Evolutionary conservation across 2,888 invertebrate genomes (phyloP).

Genomic region (Caenorhabditis sp.): DNA sequence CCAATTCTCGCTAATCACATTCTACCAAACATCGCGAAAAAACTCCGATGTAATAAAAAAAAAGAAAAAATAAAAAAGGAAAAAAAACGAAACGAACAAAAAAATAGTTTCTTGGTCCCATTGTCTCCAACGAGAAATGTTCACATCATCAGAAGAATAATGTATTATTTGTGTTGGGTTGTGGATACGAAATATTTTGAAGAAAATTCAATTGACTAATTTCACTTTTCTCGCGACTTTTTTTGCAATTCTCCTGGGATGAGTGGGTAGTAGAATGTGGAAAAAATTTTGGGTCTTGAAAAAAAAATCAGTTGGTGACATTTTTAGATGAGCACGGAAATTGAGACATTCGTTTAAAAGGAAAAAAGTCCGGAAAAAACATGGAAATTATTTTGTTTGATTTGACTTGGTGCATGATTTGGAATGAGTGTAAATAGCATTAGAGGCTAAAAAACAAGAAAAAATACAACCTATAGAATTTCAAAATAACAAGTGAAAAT

Average conservation of each 20-base stretch:
- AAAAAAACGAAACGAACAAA: background rate
- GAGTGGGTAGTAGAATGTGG: background rate
- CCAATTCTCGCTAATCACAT: slow-evolving; percentile 10
- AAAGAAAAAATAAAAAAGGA: slow-evolving; percentile 4
- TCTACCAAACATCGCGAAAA: background rate
- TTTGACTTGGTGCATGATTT: too few species aligned
- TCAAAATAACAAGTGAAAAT: too few species aligned
- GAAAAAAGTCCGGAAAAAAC: background rate
- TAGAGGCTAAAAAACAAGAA: too few species aligned
- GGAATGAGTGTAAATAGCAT: too few species aligned
- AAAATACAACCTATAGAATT: background rate
- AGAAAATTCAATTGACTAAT: background rate
- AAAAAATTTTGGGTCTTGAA: background rate
- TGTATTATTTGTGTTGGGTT: background rate
- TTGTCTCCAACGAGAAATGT: background rate
- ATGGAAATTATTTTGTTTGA: background rate
- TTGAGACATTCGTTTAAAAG: background rate
- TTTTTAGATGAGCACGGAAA: background rate
- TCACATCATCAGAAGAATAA: background rate
- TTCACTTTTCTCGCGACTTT: background rate
- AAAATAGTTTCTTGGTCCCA: background rate
- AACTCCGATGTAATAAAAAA: slow-evolving; percentile 8
- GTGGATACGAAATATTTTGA: background rate
- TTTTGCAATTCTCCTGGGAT: background rate
- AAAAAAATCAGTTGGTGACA: too few species aligned